Percentiles rank a stretch among this genome's conserved stretches.
These are phyloP conservation scores for Cheirogaleus medius DNA, from an alignment of 2,113 vertebrate genomes.

Conservation along the genomic window DNA sequence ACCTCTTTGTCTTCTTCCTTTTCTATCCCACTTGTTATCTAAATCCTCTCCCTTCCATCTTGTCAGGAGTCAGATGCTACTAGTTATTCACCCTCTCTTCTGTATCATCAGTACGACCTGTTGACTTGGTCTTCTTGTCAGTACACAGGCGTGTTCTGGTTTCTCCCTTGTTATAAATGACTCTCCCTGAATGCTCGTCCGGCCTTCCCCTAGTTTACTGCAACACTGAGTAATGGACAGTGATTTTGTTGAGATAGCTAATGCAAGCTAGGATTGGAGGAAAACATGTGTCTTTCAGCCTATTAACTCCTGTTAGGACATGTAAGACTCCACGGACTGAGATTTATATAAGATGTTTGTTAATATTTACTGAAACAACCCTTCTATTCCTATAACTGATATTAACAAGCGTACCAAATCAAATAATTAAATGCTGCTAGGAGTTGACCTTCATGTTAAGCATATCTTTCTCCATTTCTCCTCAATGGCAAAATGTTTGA, in stretches of 20 bases:
- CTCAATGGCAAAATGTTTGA: neutral
- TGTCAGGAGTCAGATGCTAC: neutral
- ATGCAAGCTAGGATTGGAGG: neutral
- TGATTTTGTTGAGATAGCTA: neutral
- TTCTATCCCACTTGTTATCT: neutral
- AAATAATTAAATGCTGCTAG: neutral
- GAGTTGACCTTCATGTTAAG: neutral
- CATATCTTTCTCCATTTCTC: neutral
- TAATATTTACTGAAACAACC: neutral
- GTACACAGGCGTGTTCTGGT: neutral
- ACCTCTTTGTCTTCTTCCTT: neutral
- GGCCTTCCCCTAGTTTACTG: neutral
- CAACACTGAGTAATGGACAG: neutral
- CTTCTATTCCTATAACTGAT: neutral
- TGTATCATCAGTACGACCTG: neutral
- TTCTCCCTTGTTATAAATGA: neutral
- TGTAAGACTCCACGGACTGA: neutral
- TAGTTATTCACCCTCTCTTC: neutral
- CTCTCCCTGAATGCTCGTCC: neutral
- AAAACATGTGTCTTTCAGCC: neutral
- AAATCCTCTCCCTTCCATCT: neutral
- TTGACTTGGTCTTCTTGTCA: neutral
- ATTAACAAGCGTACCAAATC: constrained; percentile 27
- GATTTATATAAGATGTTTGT: neutral
- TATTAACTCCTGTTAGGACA: neutral